A percentile compares a stretch with the other conserved stretches of the same genome.
phyloP scores from a whole-genome alignment of 1,140 invertebrate species.

The Drosophila mayri region DNA sequence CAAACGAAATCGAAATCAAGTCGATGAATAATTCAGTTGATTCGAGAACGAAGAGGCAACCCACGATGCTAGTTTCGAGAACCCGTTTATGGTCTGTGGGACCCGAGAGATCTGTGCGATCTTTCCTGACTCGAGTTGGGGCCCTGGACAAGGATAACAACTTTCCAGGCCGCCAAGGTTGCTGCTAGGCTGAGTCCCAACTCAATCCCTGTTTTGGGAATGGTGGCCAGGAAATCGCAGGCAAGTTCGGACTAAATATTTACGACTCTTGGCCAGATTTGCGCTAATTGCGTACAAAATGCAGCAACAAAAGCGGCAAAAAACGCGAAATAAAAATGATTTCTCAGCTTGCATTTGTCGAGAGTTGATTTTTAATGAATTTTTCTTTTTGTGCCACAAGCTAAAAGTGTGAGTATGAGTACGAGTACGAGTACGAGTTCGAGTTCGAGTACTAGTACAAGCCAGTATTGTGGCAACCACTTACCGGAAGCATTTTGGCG shows the following conservation, averaged over 20 bases:
- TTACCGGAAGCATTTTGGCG: slow-evolving; percentile 80
- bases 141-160: slow-evolving; percentile 37
- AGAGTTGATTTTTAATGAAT: slow-evolving; percentile 26
- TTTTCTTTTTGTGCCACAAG: slow-evolving; percentile 17
- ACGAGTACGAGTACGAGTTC: background rate
- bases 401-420: background rate
- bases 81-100: slow-evolving; percentile 20
- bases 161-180: slow-evolving; percentile 47
- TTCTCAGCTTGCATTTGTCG: slow-evolving; percentile 38
- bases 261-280: slow-evolving; percentile 45
- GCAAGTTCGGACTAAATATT: slow-evolving; percentile 22
- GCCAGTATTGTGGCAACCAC: slow-evolving; percentile 40
- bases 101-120: slow-evolving; percentile 9
- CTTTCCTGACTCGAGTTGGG: slow-evolving; percentile 6
- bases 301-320: slow-evolving; percentile 24
- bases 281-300: slow-evolving; percentile 58
- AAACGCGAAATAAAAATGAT: slow-evolving; percentile 43
- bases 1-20: slow-evolving; percentile 43
- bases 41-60: slow-evolving; percentile 29
- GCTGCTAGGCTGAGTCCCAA: background rate
- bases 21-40: slow-evolving; percentile 35
- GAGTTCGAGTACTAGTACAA: background rate
- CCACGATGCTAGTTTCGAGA: background rate
- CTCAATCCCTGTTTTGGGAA: background rate
- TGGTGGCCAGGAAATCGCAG: slow-evolving; percentile 23